Conservation (phyloP, 2,888 invertebrate species). For the Leptura quadrifasciata region DNA sequence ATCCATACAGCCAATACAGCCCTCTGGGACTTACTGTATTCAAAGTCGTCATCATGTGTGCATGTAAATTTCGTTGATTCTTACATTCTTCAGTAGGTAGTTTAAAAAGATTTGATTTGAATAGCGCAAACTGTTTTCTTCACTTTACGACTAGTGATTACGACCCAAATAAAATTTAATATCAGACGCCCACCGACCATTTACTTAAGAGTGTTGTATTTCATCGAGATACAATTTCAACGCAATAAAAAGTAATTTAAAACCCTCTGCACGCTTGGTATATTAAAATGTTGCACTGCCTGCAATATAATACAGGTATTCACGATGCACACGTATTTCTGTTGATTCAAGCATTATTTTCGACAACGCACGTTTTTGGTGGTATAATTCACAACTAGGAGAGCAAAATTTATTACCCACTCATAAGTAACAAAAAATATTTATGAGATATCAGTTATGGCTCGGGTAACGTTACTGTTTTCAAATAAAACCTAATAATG, state of each 20-base stretch:
- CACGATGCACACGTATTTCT: neutral
- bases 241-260: neutral
- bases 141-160: neutral
- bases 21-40: too few relatives aligned
- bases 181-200: neutral
- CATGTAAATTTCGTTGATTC: neutral
- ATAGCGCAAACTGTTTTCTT: neutral
- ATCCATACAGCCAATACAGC: too few relatives aligned
- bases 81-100: neutral
- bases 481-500: too few relatives aligned
- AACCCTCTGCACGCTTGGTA: constrained; percentile 4
- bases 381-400: neutral
- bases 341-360: neutral
- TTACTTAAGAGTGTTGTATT: neutral
- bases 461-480: too few relatives aligned
- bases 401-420: too few relatives aligned
- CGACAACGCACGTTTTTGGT: neutral
- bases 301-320: neutral
- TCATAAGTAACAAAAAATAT: too few relatives aligned
- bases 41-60: too few relatives aligned
- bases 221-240: neutral
- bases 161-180: neutral
- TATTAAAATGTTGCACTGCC: constrained; percentile 2
- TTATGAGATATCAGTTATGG: too few relatives aligned
- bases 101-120: neutral